Base-by-base conservation (phyloP, 1,140 invertebrate genomes). In the Scaptomyza pallida region DNA sequence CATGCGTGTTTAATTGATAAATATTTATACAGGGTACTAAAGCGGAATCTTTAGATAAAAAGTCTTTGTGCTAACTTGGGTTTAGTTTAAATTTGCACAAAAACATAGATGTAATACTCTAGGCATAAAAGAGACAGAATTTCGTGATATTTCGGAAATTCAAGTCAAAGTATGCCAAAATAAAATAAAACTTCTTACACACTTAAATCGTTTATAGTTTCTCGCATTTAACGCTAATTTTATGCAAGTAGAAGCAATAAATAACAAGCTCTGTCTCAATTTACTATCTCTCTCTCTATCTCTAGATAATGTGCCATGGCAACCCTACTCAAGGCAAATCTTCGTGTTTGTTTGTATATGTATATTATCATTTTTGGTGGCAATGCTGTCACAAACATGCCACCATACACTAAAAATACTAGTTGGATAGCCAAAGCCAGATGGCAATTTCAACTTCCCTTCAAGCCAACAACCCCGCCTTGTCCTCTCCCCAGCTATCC, bases 251-350 rank as follows among this genome's bases (percentile, higher is more conserved):
- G 16, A 2, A 23, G 59, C 50, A 33, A 69, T 69, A 69, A 69
- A 69, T 69, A 47, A 55, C 23, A 37, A 16, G 13, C 33, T 19
- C 23, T 16, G 4, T 55, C 9, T 16, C 8, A 2, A 2, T 21
- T 4, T 21, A 21, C n/a, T 26, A 6, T 6, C 23, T 26, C 9
- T 17, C 5, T 3, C 13, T 2, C 19, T 41, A 2, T 35, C 9
- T 15, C 19, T 33, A 23, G 33, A 9, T 13, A 21, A 9, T 13
- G 59, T 35, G 33, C 12, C 26, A 30, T 30, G 55, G 17, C 55
- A 61, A 68, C 59, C 65, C 65, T 69, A 62, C 50, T 63, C 50
- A 61, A 26, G 65, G 33, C 59, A 55, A n/a, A 69, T 62, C 50
- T 40, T n/a, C n/a, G n/a, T n/a, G n/a, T n/a, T n/a, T n/a, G n/a